Evolutionary conservation across 92 coral and sea anemone species (phyloP), one percentile per base, ranked within the genome.

Genomic region (Epizoanthus stellaris): DNA sequence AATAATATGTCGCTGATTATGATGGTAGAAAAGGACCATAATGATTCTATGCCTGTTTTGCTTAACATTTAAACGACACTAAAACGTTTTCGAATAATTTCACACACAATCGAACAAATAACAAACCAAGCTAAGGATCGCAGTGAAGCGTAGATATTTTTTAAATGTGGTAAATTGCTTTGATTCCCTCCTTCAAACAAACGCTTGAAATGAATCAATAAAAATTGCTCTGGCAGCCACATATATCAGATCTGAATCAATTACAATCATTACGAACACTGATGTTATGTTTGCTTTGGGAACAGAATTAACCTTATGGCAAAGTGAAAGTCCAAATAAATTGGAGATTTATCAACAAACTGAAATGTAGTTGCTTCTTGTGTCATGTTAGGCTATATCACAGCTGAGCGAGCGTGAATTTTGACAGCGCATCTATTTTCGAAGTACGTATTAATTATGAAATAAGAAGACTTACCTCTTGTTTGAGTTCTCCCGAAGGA

Each of bases 401-500:
- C 34, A 66, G 21, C 80, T 84, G 53, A 73, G 39, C 64, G 36
- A 42, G 40, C 10, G 58, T 19, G 53, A 71, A 30, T 38, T 76
- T 64, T 14, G 53, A 39, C 8, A 75, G 57, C 49, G 77, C 57
- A 73, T n/a, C 77, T 61, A 21, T 53, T 64, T 43, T 63, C 10
- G 14, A 67, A 9, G 6, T 23, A 57, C 70, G 45, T 63, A 61
- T 20, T 9, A 23, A 9, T 11, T 56, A 59, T 47, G 43, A 34
- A 25, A 68, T 13, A 65, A 20, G 21, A 73, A 49, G 17, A 47
- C 40, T 38, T 87, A 93, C 99, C 92, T 96, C 99, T 91, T 96
- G 99, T 68, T 85, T 95, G 66, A 96, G 90, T 67, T 96, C 95
- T n/a, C 99, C 99, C 7, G 98, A 91, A 53, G 99, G 99, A 72